Base-by-base conservation (phyloP, 2,113 vertebrate genomes). In the Climacteris rufus region DNA sequence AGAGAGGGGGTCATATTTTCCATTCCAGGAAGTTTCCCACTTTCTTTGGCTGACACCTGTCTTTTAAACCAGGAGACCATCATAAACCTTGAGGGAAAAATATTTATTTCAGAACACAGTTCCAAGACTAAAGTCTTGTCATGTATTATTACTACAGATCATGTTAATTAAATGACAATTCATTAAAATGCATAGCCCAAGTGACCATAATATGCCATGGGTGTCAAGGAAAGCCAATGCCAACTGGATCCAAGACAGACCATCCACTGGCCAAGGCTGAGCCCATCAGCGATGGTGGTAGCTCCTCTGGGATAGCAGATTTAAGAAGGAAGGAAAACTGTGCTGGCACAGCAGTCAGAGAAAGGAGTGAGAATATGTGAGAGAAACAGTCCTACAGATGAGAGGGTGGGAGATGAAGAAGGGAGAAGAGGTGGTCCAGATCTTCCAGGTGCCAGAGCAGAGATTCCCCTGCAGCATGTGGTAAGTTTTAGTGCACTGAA, bases 241-340 rank as follows among this genome's bases (percentile, higher is more conserved):
- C 37, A 57, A 31, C 2, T 4, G 2, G 3, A 53, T 83, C 14
- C 49, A 44, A 44, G 33, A 11, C 2, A 7, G 15, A 61, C 31
- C 15, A 8, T 4, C 31, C 5, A 1, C 42, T 49, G 37, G 17
- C 28, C 27, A 84, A 74, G 47, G 24, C 40, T 0, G 0, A 66
- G 40, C 20, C 42, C 12, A 68, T 35, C 47, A 56, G 17, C 2
- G 0, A 23, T 3, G 8, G 30, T 16, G 13, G n/a, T 22, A 10
- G 8, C 5, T 12, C 9, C 44, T 45, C 22, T 35, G 22, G n/a
- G 13, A 57, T 40, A 57, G 47, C 8, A 27, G 7, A 52, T 57
- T 64, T 69, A 45, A 45, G 45, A 59, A 52, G 19, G 1, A 68
- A 37, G 11, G 25, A 31, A 20, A 33, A 25, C 53, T 68, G 19